Base-by-base conservation (phyloP, 2,888 invertebrate species). In the Scaptodrosophila latifasciaeformis region DNA sequence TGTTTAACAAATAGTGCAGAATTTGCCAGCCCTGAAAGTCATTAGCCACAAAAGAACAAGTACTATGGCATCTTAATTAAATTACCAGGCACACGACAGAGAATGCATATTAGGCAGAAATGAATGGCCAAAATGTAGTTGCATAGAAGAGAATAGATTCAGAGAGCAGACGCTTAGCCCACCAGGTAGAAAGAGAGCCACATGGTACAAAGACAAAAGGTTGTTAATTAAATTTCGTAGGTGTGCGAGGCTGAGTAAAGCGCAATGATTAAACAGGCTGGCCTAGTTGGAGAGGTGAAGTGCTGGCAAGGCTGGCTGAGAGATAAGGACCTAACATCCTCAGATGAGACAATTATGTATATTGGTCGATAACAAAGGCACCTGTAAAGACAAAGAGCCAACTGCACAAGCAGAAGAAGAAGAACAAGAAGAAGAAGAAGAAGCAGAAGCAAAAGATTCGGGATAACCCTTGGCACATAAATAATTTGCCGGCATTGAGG, bases 41-140 rank as follows among this genome's bases (percentile, higher is more conserved):
- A 61, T 55, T 60, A 60, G 62, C 46, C 54, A 54, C 49, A 49
- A 61, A 27, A 54, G 54, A 50, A 30, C 50, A 61, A 55, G 55
- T n/a, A n/a, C 49, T 18, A 51, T 44, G 50, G 47, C 50, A 62
- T 42, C 47, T 55, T 62, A 61, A 61, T 61, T 61, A 62, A 55
- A 61, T 51, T 59, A 53, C 53, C 34, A 40, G 45, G n/a, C 29
- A 12, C 2, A 12, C 17, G 37, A 2, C 13, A 9, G 34, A 34
- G 17, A 37, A 37, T 37, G 37, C 37, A 37, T 17, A 10, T 37
- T 10, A 15, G 37, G 37, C 37, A 13, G 37, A 37, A 35, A 35
- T 24, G 15, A 17, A 37, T 10, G 7, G 17, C 37, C 37, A 37
- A n/a, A n/a, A n/a, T n/a, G n/a, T n/a, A n/a, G n/a, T n/a, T n/a